Evolutionary conservation across 2,888 invertebrate species (phyloP).

Genomic region (Hirtodrosophila trivittata): DNA sequence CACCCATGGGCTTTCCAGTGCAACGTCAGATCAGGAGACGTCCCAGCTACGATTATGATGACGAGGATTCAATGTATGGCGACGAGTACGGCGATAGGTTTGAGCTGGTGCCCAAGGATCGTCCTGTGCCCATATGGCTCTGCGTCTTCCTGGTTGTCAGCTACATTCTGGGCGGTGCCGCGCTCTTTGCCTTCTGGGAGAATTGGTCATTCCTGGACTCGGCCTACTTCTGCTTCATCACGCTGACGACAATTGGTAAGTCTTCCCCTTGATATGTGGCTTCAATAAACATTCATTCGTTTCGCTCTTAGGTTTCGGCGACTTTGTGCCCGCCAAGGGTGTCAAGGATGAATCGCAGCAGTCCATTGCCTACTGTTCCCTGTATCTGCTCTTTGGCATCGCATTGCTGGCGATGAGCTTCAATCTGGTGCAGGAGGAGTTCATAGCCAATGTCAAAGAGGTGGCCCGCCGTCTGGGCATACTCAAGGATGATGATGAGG

Average conservation of each 20-base stretch:
- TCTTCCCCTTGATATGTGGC: background rate
- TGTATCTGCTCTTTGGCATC: conserved; percentile 97
- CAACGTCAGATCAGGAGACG: conserved; percentile 85
- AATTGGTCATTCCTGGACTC: conserved; percentile 93
- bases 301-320: conserved; percentile 88
- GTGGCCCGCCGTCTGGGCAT: conserved; percentile 94
- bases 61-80: conserved; percentile 87
- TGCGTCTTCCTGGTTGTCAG: conserved; percentile 94
- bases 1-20: conserved; percentile 88
- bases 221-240: conserved; percentile 97
- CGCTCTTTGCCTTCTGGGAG: conserved; percentile 93
- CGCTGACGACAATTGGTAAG: conserved; percentile 93
- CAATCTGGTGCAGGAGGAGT: conserved; percentile 97
- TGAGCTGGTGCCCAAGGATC: conserved; percentile 83
- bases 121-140: conserved; percentile 94
- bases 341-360: conserved; percentile 82
- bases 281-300: background rate
- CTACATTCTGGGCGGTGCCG: conserved; percentile 95
- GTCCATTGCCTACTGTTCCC: conserved; percentile 92
- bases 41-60: conserved; percentile 85
- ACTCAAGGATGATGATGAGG: conserved; percentile 89
- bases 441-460: conserved; percentile 93
- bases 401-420: conserved; percentile 98
- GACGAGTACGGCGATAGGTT: conserved; percentile 84
- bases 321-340: conserved; percentile 93